Conservation (phyloP, 2,797 vertebrate species). For the Chelmon rostratus region DNA sequence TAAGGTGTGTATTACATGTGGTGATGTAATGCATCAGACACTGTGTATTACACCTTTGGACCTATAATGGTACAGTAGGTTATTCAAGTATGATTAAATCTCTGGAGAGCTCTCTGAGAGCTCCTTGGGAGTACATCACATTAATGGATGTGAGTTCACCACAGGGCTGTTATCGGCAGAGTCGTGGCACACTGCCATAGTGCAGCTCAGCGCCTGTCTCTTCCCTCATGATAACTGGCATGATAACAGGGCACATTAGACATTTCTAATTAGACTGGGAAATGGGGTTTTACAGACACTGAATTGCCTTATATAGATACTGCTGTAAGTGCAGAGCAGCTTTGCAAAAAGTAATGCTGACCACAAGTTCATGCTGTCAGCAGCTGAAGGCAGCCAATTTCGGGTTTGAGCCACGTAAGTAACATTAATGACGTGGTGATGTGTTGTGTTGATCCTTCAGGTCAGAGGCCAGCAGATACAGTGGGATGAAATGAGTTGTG, state of each 20-base stretch:
- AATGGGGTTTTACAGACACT: constrained; percentile 36
- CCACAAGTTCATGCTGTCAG: constrained; percentile 21
- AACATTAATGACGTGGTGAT: constrained; percentile 42
- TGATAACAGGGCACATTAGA: constrained; percentile 75
- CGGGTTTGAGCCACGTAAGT: constrained; percentile 7
- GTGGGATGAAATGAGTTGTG: constrained; percentile 26
- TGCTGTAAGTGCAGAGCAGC: constrained; percentile 5
- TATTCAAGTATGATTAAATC: constrained; percentile 36
- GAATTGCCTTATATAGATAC: constrained; percentile 16
- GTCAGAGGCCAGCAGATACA: constrained; percentile 22
- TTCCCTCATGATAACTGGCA: constrained; percentile 66
- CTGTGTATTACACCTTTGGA: constrained; percentile 14
- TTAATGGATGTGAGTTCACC: constrained; percentile 56
- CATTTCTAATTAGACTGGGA: constrained; percentile 59
- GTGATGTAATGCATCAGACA: constrained; percentile 4
- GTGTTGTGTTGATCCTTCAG: constrained; percentile 19
- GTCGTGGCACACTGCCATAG: constrained; percentile 44
- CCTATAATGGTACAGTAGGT: constrained; percentile 5
- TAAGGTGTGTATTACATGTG: background rate
- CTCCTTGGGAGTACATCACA: constrained; percentile 29
- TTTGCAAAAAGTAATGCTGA: constrained; percentile 32
- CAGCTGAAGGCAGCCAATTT: constrained; percentile 15
- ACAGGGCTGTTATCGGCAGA: constrained; percentile 32
- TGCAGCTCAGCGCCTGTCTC: constrained; percentile 50
- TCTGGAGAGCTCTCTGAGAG: constrained; percentile 31